Evolutionary conservation across 2,888 invertebrate genomes (phyloP).

Genomic region (Drosophila cracens): DNA sequence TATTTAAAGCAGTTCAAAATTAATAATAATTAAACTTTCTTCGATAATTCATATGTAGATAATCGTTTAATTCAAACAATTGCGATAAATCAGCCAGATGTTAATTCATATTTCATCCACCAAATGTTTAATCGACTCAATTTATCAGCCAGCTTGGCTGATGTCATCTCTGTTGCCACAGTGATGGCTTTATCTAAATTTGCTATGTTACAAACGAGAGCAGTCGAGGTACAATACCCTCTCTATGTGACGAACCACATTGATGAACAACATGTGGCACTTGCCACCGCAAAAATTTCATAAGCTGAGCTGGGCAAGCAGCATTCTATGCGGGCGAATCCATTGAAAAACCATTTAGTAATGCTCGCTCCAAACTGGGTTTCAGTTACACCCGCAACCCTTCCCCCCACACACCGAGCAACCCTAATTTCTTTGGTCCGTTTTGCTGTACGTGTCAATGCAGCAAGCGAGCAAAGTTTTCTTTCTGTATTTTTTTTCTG

Average conservation of each 20-base stretch:
- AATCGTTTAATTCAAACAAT: neutral
- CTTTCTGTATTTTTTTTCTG: slow-evolving; percentile 30
- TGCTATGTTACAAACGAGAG: neutral
- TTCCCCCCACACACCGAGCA: neutral
- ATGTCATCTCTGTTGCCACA: neutral
- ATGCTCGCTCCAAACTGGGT: slow-evolving; percentile 32
- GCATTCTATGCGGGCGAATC: slow-evolving; percentile 54
- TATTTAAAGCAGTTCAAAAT: neutral
- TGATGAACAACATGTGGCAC: slow-evolving; percentile 31
- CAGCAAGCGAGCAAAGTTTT: slow-evolving; percentile 60
- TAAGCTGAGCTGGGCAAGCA: slow-evolving; percentile 61
- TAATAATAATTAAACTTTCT: neutral
- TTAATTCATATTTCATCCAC: neutral
- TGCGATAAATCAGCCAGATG: neutral
- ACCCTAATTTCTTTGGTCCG: slow-evolving; percentile 19
- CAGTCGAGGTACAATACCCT: neutral
- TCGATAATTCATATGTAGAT: neutral
- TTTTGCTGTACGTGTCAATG: slow-evolving; percentile 69
- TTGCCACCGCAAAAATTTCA: slow-evolving; percentile 59
- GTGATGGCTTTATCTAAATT: neutral
- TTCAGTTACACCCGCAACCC: slow-evolving; percentile 18
- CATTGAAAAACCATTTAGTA: slow-evolving; percentile 78
- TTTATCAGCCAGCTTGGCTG: neutral
- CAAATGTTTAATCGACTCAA: neutral
- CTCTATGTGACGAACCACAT: neutral